Evolutionary conservation across 37 sponge, comb jelly and placozoan species (phyloP).

Genomic region (Aplysina aerophoba): DNA sequence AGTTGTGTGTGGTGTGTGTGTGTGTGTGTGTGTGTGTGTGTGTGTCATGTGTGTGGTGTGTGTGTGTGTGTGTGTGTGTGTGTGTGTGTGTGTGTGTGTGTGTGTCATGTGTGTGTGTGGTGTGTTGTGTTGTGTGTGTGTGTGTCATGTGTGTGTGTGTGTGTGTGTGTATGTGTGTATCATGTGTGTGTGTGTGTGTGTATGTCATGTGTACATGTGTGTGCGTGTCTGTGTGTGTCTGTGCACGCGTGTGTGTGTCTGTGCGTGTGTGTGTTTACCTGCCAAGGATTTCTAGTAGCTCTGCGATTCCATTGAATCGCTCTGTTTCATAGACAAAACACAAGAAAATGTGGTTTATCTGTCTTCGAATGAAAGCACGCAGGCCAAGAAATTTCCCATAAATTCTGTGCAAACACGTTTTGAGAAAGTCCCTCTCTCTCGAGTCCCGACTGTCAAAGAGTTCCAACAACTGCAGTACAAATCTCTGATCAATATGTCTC

Average conservation of each 20-base stretch:
- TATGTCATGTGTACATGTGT: background rate
- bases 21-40: no score
- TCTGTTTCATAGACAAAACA: conserved; percentile 97
- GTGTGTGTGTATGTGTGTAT: conserved; percentile 34
- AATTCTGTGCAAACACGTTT: conserved; percentile 94
- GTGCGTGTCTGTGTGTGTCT: background rate
- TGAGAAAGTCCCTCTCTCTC: conserved; percentile 95
- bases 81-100: background rate
- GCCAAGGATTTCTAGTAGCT: conserved; percentile 95
- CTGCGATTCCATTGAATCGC: conserved; percentile 90
- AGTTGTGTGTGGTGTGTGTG: no score
- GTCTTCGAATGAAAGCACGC: conserved; percentile 91
- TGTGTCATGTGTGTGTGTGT: background rate
- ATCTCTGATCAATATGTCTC: conserved; percentile 92
- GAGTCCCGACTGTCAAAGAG: conserved; percentile 98
- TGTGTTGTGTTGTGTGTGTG: background rate
- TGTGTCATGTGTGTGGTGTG: no score
- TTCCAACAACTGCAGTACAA: conserved; percentile 86
- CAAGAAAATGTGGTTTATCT: conserved; percentile 97
- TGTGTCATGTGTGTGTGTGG: no score
- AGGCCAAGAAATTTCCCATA: conserved; percentile 98
- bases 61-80: no score
- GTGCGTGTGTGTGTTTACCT: conserved; percentile 41
- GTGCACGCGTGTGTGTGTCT: background rate
- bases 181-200: no score